Evolutionary conservation across 2,113 vertebrate species (phyloP).

Genomic region (Phyllopteryx taeniolatus): DNA sequence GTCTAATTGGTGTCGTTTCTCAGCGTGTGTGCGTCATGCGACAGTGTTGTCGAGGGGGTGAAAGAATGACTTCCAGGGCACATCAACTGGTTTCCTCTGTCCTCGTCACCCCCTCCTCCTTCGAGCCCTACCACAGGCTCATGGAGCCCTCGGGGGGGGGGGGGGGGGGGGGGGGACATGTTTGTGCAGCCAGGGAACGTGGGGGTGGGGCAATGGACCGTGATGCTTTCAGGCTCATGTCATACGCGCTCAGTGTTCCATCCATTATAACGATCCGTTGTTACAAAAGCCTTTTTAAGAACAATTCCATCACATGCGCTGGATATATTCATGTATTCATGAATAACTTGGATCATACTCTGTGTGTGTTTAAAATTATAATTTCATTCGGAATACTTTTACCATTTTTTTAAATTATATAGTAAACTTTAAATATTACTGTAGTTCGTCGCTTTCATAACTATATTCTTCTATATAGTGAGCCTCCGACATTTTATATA

Average conservation of each 20-base stretch:
- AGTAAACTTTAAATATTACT: background rate
- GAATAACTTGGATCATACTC: background rate
- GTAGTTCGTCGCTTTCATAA: background rate
- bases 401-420: background rate
- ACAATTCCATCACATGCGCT: background rate
- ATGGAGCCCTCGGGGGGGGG: slow-evolving; percentile 28
- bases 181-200: slow-evolving; percentile 45
- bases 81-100: slow-evolving; percentile 76
- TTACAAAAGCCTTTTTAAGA: background rate
- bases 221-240: slow-evolving; percentile 44
- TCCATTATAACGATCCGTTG: background rate
- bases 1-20: background rate
- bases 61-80: slow-evolving; percentile 80
- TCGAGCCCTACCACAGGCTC: slow-evolving; percentile 21
- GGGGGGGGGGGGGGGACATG: slow-evolving; percentile 45
- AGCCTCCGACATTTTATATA: background rate
- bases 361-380: background rate
- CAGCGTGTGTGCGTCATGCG: background rate
- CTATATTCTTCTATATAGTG: background rate
- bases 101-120: slow-evolving; percentile 55
- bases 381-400: background rate
- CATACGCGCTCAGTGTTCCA: background rate
- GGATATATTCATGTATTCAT: background rate
- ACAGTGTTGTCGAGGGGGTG: slow-evolving; percentile 29
- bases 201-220: slow-evolving; percentile 44